Evolutionary conservation across 64 coral and sea anemone species (phyloP), one percentile per base, ranked within the genome.

Genomic region (Porites lutea): DNA sequence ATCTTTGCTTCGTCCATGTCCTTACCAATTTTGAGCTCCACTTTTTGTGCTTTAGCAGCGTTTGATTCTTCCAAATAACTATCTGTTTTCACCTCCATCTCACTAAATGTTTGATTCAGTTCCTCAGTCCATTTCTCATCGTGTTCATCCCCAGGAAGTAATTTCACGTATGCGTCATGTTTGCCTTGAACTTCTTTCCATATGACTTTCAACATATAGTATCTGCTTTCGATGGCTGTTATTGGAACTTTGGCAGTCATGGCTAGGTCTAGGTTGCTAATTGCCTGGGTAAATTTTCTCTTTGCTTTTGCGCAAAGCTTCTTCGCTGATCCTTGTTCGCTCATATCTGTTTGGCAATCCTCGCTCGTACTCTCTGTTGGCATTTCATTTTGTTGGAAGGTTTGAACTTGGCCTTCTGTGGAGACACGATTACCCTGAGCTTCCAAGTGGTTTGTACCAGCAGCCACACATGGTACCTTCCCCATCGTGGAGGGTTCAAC

Each of bases 401-500:
- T 1, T 0, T 37, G 27, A 37, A 37, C 0, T 37, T 37, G 27
- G 27, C 27, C 27, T 37, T 37, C 1, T 37, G 27, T 37, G 27
- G 27, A 37, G 27, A 37, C 27, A 37, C 27, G 1, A 37, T 37
- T 37, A 37, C 27, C 27, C 1, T 37, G 27, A 37, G 27, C 27
- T 37, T 37, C 27, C 80, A 95, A 90, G 79, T 63, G 62, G 63
- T 16, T 10, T 4, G 13, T 9, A 90, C 88, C 6, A 72, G 79
- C 78, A 52, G 90, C 18, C 44, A 22, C 15, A 94, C 79, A 19
- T 90, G 87, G 93, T 94, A 94, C n/a, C 78, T 94, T 53, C 71
- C 93, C 72, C 93, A 90, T 45, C 88, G 86, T 79, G 87, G 87
- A 71, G 87, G 89, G n/a, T 23, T 90, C 47, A 95, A 87, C 63